phyloP scores from a whole-genome alignment of 2,888 invertebrate genomes.

The Rhabditophanes sp. region DNA sequence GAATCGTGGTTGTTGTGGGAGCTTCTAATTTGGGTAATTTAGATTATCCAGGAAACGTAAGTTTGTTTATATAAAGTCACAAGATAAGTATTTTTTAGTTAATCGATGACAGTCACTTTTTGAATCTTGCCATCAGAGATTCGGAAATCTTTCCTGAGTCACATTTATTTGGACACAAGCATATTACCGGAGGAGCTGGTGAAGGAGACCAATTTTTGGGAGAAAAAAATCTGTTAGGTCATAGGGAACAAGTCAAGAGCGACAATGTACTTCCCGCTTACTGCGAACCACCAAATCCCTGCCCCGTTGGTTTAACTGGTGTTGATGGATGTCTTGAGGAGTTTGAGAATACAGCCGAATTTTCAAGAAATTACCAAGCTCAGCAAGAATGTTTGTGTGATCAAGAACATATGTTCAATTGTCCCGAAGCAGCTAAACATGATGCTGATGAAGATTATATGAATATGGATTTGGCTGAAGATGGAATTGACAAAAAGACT shows the following conservation, averaged over 20 bases:
- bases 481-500: conserved; percentile 36
- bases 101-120: conserved; percentile 30
- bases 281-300: conserved; percentile 97
- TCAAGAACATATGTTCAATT: conserved; percentile 63
- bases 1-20: too few species aligned
- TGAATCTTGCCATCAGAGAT: conserved; percentile 36
- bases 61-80: too few species aligned
- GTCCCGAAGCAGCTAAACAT: conserved; percentile 2
- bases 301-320: conserved; percentile 80
- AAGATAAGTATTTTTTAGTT: too few species aligned
- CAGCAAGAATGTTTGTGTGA: conserved; percentile 93
- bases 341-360: conserved; percentile 62
- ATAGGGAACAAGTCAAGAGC: conserved; percentile 58
- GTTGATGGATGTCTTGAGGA: conserved; percentile 68
- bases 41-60: too few species aligned
- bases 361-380: conserved; percentile 77
- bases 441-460: background rate
- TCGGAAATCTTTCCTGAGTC: conserved; percentile 29
- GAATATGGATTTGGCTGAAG: conserved; percentile 17
- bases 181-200: conserved; percentile 55
- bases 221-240: conserved; percentile 43
- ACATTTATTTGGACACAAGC: conserved; percentile 31
- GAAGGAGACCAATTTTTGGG: conserved; percentile 58
- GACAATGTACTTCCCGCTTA: conserved; percentile 86
- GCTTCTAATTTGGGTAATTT: too few species aligned